Evolutionary conservation across 2,113 vertebrate species (phyloP).

Genomic region (Melanerpes aurifrons): DNA sequence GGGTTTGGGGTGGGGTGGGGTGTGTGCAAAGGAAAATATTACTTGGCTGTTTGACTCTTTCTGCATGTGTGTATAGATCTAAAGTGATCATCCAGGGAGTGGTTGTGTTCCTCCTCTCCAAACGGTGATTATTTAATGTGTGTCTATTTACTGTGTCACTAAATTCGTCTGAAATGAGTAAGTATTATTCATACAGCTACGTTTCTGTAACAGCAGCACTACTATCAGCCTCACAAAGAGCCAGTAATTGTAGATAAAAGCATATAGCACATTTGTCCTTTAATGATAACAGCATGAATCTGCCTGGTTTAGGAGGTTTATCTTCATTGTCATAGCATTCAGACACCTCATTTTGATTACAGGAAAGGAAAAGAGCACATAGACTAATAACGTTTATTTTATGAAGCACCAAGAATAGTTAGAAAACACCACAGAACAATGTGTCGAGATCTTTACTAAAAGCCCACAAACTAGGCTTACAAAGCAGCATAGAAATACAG

Average conservation of each 20-base stretch:
- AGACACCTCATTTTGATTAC: background rate
- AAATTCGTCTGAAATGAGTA: background rate
- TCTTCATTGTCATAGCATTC: background rate
- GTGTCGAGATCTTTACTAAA: background rate
- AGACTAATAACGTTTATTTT: background rate
- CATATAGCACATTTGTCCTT: background rate
- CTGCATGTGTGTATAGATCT: background rate
- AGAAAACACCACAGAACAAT: background rate
- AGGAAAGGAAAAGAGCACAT: background rate
- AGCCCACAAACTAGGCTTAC: background rate
- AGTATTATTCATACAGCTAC: background rate
- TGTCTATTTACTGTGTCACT: background rate
- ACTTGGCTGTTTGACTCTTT: background rate
- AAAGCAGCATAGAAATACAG: background rate
- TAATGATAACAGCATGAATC: background rate
- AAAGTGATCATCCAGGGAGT: background rate
- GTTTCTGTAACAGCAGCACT: background rate
- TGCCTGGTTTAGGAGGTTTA: background rate
- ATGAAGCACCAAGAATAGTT: background rate
- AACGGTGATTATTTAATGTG: background rate
- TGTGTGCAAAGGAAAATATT: background rate
- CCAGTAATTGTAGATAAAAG: background rate
- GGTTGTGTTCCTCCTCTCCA: background rate
- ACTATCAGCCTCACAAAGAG: background rate
- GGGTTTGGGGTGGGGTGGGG: background rate